Base-by-base conservation (phyloP, 1,140 invertebrate genomes). In the Amyelois transitella region DNA sequence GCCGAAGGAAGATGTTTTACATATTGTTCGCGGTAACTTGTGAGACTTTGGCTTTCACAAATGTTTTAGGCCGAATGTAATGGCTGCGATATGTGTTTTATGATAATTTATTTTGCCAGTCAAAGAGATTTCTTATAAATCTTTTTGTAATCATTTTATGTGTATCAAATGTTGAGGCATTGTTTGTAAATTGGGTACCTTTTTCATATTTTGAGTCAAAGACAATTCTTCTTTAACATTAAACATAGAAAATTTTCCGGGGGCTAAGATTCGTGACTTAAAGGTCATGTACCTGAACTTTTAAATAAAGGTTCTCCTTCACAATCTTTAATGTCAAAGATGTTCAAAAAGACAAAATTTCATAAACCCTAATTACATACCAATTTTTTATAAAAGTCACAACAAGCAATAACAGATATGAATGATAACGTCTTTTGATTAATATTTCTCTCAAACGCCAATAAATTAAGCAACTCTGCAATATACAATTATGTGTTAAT, bases 1-100 rank as follows among this genome's bases (percentile, higher is more conserved):
- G 32, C 12, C 17, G 32, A 38, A 38, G 17, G 25, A 12, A 28
- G 12, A 38, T 38, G 32, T 21, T 48, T 48, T 21, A 48, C 45
- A 48, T 48, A 21, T 48, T 21, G 45, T 48, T 48, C 45, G 45
- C 8, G n/a, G 32, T 38, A 38, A 38, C 12, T 38, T 38, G 32
- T 38, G 6, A 38, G 32, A 8, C n/a, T 14, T 14, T 14, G 32
- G 32, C 12, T 38, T n/a, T 38, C 22, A 24, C 3, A 24, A 5
- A 24, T 8, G 8, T 5, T 24, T 38, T 38, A 38, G 32, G n/a
- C 32, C 17, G 12, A n/a, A 38, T 38, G 12, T 38, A 38, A 38
- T 38, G 32, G 32, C 12, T 14, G 32, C n/a, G 32, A 38, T 38
- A 8, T 38, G 32, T 14, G 17, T 38, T 12, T 38, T 38, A 38